These are phyloP conservation scores for Nesoenas mayeri DNA, from an alignment of 2,113 vertebrate genomes.

Conservation along the genomic window DNA sequence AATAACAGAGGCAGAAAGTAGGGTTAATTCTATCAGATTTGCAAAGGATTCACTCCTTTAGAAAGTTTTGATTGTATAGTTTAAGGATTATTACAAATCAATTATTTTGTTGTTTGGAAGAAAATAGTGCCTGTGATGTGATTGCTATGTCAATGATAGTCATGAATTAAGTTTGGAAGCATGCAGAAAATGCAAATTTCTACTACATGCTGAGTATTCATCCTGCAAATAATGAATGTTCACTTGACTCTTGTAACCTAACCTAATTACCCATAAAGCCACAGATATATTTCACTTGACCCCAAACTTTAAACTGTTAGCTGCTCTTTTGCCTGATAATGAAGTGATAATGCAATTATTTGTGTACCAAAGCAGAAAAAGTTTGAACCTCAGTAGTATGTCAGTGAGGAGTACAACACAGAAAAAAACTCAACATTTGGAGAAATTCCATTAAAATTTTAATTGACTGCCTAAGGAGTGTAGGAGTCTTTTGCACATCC, in stretches of 20 bases:
- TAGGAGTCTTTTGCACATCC: not conserved
- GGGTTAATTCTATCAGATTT: not conserved
- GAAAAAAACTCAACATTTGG: slow-evolving; percentile 24
- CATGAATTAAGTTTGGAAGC: slow-evolving; percentile 43
- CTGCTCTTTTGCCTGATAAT: slow-evolving; percentile 48
- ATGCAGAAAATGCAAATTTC: slow-evolving; percentile 48
- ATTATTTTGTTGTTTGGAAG: not conserved
- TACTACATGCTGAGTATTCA: slow-evolving; percentile 53
- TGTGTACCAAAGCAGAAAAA: slow-evolving; percentile 39
- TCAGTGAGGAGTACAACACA: not conserved
- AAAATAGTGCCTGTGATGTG: not conserved
- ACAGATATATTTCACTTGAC: slow-evolving; percentile 68
- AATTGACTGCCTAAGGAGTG: not conserved
- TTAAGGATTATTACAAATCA: slow-evolving; percentile 44
- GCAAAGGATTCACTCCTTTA: not conserved
- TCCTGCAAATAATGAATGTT: slow-evolving; percentile 67
- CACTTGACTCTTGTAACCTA: slow-evolving; percentile 66
- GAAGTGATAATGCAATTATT: slow-evolving; percentile 56
- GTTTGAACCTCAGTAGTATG: not conserved
- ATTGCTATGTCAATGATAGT: slow-evolving; percentile 58
- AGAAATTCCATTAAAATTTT: slow-evolving; percentile 34
- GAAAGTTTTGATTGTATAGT: not conserved
- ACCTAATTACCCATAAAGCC: slow-evolving; percentile 70
- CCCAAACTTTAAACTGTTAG: slow-evolving; percentile 65
- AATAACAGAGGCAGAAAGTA: not conserved